These are phyloP conservation scores for Julus scanicus DNA, from an alignment of 2,888 invertebrate species.

Conservation along the genomic window DNA sequence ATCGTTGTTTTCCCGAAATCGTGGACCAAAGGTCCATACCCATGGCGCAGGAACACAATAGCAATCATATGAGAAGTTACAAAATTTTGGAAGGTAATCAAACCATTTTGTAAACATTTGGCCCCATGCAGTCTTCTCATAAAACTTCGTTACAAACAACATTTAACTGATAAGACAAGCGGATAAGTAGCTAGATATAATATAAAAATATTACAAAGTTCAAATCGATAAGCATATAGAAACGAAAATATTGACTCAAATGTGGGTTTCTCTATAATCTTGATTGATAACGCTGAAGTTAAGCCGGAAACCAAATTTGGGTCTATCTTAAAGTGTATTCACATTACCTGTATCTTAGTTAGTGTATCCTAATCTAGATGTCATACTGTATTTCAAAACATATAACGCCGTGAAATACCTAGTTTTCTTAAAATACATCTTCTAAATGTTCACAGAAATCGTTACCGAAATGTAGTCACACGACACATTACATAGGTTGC, in stretches of 20 bases:
- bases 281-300: no score
- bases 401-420: no score
- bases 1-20: slow-evolving; percentile 1
- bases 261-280: no score
- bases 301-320: no score
- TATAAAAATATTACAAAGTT: neutral
- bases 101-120: slow-evolving; percentile 2
- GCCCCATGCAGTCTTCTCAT: slow-evolving; percentile 16
- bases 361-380: no score
- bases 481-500: no score
- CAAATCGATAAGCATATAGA: neutral
- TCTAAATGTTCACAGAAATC: no score
- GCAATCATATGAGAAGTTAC: neutral
- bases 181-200: neutral
- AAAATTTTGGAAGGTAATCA: neutral
- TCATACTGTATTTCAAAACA: no score
- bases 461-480: no score
- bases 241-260: neutral
- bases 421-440: no score
- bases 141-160: neutral
- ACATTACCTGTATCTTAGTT: no score
- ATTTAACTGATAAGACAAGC: neutral
- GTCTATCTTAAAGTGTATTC: no score
- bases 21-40: neutral
- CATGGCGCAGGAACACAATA: neutral